These are phyloP conservation scores for Leptopilina drosophilae DNA, from an alignment of 2,888 invertebrate genomes.

Conservation along the genomic window DNA sequence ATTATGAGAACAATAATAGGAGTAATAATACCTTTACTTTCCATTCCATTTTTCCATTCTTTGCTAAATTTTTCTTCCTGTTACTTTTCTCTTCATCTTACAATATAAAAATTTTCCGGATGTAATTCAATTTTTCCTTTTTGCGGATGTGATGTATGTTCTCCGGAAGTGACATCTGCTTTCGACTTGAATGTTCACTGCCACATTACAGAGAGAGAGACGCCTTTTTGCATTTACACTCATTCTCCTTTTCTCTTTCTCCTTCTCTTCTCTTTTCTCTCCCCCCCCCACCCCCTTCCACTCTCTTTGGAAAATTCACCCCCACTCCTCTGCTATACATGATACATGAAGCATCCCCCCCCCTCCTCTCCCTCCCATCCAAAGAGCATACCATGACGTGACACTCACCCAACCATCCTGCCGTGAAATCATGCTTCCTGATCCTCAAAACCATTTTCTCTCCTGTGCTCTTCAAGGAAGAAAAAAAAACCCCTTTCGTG, in stretches of 20 bases:
- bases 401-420: conserved; percentile 71
- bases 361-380: neutral
- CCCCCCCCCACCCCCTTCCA: conserved; percentile 58
- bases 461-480: neutral
- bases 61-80: neutral
- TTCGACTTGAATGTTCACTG: conserved; percentile 62
- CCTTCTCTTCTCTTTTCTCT: conserved; percentile 51
- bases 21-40: no score
- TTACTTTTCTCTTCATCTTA: neutral
- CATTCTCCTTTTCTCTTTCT: conserved; percentile 57
- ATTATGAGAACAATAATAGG: no score
- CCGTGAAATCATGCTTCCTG: conserved; percentile 74
- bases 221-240: conserved; percentile 60
- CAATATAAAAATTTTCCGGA: neutral
- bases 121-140: conserved; percentile 13
- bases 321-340: conserved; percentile 60
- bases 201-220: conserved; percentile 59
- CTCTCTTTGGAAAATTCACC: conserved; percentile 49
- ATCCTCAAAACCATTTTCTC: conserved; percentile 56
- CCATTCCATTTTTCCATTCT: neutral
- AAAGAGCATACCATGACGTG: conserved; percentile 65
- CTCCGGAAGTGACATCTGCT: conserved; percentile 64
- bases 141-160: conserved; percentile 16
- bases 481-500: conserved; percentile 15
- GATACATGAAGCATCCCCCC: conserved; percentile 66